Percentiles rank a stretch among this genome's conserved stretches.
Conservation (phyloP, 2,113 vertebrate species). For the Malurus alboscapulatus region DNA sequence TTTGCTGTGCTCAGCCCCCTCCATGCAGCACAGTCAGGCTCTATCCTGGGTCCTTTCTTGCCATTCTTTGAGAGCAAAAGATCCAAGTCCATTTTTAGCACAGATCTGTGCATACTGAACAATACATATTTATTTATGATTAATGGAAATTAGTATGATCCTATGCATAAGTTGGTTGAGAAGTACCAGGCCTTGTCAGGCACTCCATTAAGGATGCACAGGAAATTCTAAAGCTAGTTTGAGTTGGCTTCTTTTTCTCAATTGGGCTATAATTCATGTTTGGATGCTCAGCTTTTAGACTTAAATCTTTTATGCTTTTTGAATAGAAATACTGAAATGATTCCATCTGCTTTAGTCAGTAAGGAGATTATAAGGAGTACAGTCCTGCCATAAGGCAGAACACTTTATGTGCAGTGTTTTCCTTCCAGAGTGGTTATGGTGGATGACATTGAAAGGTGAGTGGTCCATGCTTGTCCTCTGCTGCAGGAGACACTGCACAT, state of each 20-base stretch:
- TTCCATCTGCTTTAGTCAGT: background rate
- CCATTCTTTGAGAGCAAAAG: background rate
- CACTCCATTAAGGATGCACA: background rate
- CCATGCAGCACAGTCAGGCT: accelerated
- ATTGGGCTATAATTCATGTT: background rate
- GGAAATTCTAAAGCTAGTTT: background rate
- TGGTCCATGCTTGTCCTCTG: background rate
- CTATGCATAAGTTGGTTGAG: background rate
- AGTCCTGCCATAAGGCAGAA: background rate
- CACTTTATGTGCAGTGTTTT: background rate
- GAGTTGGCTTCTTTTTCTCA: background rate
- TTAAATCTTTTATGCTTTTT: background rate
- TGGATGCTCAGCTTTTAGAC: background rate
- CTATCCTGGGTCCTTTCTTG: background rate
- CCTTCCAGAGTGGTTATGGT: background rate
- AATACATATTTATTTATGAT: background rate
- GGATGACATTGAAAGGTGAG: background rate
- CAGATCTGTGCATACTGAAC: background rate
- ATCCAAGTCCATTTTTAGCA: background rate
- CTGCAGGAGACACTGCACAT: background rate
- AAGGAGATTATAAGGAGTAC: background rate
- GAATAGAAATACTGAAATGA: background rate
- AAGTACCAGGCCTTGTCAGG: background rate
- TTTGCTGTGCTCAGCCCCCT: background rate
- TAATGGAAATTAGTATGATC: background rate